Base-by-base conservation (phyloP, 2,113 vertebrate species). In the Ceyx cyanopectus region DNA sequence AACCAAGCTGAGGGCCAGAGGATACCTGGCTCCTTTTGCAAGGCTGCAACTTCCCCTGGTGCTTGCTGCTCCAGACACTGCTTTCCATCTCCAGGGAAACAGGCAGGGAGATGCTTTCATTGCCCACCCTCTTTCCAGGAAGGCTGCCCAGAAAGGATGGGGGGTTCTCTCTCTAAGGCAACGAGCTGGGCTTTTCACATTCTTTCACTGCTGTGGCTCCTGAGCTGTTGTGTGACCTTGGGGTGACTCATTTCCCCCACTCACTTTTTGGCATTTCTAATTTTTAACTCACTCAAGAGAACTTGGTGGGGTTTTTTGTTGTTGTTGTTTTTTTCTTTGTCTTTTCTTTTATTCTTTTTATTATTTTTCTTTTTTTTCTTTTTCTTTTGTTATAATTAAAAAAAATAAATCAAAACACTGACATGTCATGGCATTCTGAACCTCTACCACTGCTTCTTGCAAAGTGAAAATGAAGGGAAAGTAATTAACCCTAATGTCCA, bases 61-160 rank as follows among this genome's bases (percentile, higher is more conserved):
- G 1, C 48, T 62, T 53, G 41, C 75, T 83, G 54, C 85, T 77
- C 5, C 46, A 82, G 66, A 50, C 80, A 24, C 60, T 78, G 43
- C 68, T 95, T 18, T 67, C 40, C 57, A 83, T 87, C 87, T 74
- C 90, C 90, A 85, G 80, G 85, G 89, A 87, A 83, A 94, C 85
- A 40, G 72, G 17, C 63, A 74, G 63, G 37, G 19, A 80, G 60
- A 19, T 0, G 7, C 37, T 89, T 54, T 21, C 27, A 8, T 69
- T 62, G 26, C 34, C 68, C 82, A 54, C 34, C 24, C 5, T 1
- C 63, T 77, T 63, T 37, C 81, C 46, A 80, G 66, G 13, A 26
- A 68, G 26, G 34, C 60, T 86, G 68, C 80, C n/a, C 2, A 5
- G 69, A 40, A 73, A 61, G 53, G 54, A 67, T 32, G 58, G 29